A percentile compares a stretch with the other conserved stretches of the same genome.
These are phyloP conservation scores for Carollia perspicillata DNA, from an alignment of 2,113 vertebrate genomes.

Conservation along the genomic window DNA sequence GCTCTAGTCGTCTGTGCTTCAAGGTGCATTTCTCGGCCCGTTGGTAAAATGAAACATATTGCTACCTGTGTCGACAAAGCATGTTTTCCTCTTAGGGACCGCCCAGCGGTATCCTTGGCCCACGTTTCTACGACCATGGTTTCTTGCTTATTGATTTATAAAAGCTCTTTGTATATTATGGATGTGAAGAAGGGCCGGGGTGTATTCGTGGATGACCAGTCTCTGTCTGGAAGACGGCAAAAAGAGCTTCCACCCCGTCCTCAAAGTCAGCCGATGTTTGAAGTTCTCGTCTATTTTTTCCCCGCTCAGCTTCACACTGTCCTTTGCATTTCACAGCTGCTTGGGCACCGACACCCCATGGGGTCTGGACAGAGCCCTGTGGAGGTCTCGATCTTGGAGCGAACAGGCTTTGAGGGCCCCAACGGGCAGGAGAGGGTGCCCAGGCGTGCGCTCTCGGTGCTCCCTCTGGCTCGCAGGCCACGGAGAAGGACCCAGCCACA, in stretches of 20 bases:
- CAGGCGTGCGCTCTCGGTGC: slow-evolving; percentile 39
- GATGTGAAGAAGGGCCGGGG: neutral
- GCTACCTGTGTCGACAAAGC: neutral
- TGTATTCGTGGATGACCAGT: neutral
- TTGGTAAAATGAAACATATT: neutral
- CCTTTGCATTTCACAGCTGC: neutral
- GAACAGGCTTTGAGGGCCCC: slow-evolving; percentile 75
- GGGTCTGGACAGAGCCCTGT: slow-evolving; percentile 70
- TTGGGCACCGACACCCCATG: neutral
- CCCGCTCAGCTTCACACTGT: neutral
- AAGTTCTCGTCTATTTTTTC: neutral
- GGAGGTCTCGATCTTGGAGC: slow-evolving; percentile 71
- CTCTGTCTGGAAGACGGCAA: neutral
- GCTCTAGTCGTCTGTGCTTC: rapidly evolving
- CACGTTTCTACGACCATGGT: neutral
- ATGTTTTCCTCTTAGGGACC: neutral
- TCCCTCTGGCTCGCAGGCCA: slow-evolving; percentile 80
- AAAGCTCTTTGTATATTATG: slow-evolving; percentile 38
- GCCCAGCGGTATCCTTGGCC: neutral
- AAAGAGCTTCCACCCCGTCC: neutral
- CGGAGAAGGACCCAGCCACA: slow-evolving; percentile 65
- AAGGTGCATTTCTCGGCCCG: neutral
- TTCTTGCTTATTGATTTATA: slow-evolving; percentile 9
- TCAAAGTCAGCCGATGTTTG: neutral
- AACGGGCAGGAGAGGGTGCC: slow-evolving; percentile 64